A percentile compares a stretch with the other conserved stretches of the same genome.
Conservation (phyloP, 37 sponge, comb jelly and placozoan genomes). For the Diacarnus erythraeanus region DNA sequence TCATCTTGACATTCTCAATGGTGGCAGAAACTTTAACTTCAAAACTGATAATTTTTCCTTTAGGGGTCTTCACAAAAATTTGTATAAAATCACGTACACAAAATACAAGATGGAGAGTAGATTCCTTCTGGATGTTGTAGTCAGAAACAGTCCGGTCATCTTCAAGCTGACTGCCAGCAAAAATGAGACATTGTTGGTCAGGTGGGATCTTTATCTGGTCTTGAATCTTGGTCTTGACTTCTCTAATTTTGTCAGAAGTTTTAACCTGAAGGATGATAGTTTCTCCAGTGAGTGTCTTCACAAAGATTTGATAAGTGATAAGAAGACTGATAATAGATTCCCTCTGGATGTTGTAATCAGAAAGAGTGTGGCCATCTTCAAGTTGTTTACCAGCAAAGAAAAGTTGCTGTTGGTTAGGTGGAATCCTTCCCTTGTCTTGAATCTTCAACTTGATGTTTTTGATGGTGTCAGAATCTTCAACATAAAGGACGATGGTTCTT, state of each 20-base stretch:
- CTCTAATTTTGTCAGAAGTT: conserved; percentile 77
- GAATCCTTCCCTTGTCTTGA: conserved; percentile 91
- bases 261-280: conserved; percentile 93
- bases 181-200: conserved; percentile 87
- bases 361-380: conserved; percentile 85
- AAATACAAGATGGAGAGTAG: conserved; percentile 80
- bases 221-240: conserved; percentile 89
- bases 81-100: no score
- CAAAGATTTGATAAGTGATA: conserved; percentile 66
- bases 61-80: no score
- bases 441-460: conserved; percentile 89
- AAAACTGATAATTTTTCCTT: no score
- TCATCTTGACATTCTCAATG: no score
- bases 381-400: conserved; percentile 57
- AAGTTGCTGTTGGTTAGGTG: conserved; percentile 89
- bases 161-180: conserved; percentile 58
- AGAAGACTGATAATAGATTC: conserved; percentile 84
- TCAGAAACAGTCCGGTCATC: no score
- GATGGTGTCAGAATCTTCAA: conserved; percentile 81
- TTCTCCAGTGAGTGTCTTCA: conserved; percentile 50
- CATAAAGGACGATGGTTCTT: conserved; percentile 89
- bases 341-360: conserved; percentile 93
- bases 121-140: no score
- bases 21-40: no score
- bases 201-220: conserved; percentile 92